Conservation (phyloP, 2,797 vertebrate species). For the Hylomyscus alleni region DNA sequence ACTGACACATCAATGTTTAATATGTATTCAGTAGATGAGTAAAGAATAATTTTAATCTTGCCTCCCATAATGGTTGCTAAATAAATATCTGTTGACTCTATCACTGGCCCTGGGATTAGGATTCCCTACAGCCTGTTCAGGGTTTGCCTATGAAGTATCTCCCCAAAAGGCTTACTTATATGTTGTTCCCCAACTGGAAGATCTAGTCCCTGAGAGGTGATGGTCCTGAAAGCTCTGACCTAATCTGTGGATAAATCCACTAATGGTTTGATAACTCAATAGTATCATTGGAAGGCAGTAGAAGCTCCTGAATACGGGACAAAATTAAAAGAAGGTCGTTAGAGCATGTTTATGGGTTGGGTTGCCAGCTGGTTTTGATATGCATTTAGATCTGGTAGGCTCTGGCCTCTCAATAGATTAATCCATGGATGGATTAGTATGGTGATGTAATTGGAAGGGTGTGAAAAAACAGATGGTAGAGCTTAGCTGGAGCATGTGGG, state of each 20-base stretch:
- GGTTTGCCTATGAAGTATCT: neutral
- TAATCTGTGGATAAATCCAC: neutral
- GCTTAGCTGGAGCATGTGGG: neutral
- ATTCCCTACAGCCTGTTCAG: neutral
- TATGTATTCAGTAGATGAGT: neutral
- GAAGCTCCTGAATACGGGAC: neutral
- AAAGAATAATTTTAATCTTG: conserved; percentile 43
- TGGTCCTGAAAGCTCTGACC: neutral
- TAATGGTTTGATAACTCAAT: neutral
- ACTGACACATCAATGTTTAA: neutral
- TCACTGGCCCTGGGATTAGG: neutral
- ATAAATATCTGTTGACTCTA: conserved; percentile 12
- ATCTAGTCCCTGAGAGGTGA: neutral
- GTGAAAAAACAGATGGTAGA: neutral
- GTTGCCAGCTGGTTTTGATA: neutral
- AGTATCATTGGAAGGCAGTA: neutral
- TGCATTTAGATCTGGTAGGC: neutral
- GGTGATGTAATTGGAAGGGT: neutral
- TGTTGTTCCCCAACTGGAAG: neutral
- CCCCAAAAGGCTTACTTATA: neutral
- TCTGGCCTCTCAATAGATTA: neutral
- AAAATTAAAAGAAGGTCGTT: neutral
- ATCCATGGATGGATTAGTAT: neutral
- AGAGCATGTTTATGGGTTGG: neutral
- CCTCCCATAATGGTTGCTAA: neutral